Evolutionary conservation across 2,797 vertebrate species (phyloP).

Genomic region (Botia kubotai): DNA sequence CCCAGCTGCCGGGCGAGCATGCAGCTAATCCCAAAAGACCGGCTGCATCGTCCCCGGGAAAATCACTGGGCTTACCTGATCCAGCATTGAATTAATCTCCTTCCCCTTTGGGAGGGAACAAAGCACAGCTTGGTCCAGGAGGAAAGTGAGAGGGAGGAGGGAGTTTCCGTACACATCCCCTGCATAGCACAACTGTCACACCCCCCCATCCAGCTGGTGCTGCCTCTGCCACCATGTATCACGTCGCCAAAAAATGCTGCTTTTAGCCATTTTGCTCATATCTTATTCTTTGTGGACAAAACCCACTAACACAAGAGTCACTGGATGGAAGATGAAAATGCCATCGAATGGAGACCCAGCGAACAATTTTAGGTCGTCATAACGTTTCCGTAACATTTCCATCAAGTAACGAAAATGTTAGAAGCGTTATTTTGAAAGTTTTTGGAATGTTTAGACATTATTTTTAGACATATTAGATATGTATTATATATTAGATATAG

Average conservation of each 20-base stretch:
- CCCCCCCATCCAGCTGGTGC: conserved; percentile 27
- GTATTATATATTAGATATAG: no score
- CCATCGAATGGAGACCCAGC: neutral
- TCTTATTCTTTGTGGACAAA: neutral
- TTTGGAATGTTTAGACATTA: no score
- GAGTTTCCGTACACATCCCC: conserved; percentile 36
- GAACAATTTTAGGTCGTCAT: no score
- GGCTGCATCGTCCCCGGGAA: conserved; percentile 70
- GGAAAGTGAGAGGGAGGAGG: conserved; percentile 41
- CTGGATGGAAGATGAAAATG: neutral
- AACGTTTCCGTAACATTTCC: no score
- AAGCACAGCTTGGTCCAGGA: conserved; percentile 60
- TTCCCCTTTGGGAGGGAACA: conserved; percentile 68
- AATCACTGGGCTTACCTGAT: conserved; percentile 74
- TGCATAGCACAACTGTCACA: conserved; percentile 22
- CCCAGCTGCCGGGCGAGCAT: conserved; percentile 65
- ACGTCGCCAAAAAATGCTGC: conserved; percentile 30
- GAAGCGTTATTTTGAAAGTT: no score
- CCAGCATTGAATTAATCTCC: conserved; percentile 73
- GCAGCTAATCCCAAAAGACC: conserved; percentile 68
- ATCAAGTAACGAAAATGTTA: no score
- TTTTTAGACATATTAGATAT: no score
- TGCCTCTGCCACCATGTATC: conserved; percentile 42
- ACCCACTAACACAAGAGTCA: neutral
- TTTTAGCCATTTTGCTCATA: conserved; percentile 21